phyloP scores from a whole-genome alignment of 2,113 vertebrate genomes.

The Beaufortia kweichowensis region DNA sequence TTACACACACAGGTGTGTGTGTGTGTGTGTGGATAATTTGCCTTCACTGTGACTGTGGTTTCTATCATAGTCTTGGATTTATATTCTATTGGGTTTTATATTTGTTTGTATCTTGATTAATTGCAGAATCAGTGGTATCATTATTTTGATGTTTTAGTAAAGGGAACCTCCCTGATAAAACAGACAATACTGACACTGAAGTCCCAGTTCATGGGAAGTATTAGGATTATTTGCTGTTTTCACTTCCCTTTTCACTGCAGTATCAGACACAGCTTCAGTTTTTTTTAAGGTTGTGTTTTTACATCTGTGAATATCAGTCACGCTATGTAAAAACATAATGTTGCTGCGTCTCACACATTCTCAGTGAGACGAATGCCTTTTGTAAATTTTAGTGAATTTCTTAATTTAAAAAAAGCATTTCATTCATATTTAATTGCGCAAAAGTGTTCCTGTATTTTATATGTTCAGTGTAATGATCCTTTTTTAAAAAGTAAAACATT shows the following conservation, averaged over 20 bases:
- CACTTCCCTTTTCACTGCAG: not conserved
- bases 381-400: no score
- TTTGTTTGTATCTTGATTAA: no score
- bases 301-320: not conserved
- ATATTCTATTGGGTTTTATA: not conserved
- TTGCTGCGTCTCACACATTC: not conserved
- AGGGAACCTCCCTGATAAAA: not conserved
- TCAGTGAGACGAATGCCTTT: not conserved
- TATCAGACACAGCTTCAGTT: not conserved
- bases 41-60: not conserved
- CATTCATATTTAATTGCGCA: no score
- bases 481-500: no score
- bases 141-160: not conserved
- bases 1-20: slow-evolving; percentile 46
- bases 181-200: not conserved
- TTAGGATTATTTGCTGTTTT: no score
- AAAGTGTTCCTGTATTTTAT: no score
- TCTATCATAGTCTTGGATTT: not conserved
- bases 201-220: not conserved
- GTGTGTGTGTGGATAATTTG: slow-evolving; percentile 15
- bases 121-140: no score
- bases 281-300: not conserved
- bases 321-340: not conserved
- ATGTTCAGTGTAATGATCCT: no score
- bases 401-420: no score